Percentiles rank a stretch among this genome's conserved stretches.
Evolutionary conservation across 2,113 vertebrate species (phyloP).

Genomic region (Festucalex cinctus): DNA sequence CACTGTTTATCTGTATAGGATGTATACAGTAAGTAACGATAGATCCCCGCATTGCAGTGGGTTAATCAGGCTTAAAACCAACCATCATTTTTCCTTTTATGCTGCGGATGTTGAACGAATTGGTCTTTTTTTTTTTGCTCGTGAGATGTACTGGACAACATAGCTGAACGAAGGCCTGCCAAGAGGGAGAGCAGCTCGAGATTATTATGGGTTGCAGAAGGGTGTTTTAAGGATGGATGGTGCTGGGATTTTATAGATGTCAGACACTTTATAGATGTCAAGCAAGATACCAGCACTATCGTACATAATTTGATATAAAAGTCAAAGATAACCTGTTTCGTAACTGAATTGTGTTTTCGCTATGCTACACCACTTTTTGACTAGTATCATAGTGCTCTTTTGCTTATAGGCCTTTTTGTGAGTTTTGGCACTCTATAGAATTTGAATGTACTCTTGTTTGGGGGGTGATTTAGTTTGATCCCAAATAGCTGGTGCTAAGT

Average conservation of each 20-base stretch:
- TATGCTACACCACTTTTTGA: background rate
- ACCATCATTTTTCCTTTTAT: constrained; percentile 24
- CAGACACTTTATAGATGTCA: background rate
- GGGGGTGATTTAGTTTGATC: background rate
- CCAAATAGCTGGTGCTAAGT: background rate
- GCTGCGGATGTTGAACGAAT: constrained; percentile 21
- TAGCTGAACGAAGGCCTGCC: constrained; percentile 20
- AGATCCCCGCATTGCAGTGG: constrained; percentile 21
- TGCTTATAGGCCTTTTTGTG: background rate
- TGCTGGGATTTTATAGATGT: background rate
- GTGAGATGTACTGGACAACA: constrained; percentile 13
- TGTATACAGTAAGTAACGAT: constrained; percentile 23
- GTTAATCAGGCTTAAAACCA: constrained; percentile 47
- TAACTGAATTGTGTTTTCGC: background rate
- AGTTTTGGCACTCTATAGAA: background rate
- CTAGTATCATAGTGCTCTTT: background rate
- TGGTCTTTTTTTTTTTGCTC: constrained; percentile 16
- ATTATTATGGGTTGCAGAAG: constrained; percentile 6
- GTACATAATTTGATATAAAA: background rate
- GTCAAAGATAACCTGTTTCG: background rate
- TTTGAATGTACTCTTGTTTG: background rate
- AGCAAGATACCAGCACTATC: background rate
- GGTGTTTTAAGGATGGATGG: constrained; percentile 2
- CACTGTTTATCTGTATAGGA: constrained; percentile 27
- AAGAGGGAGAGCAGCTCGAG: constrained; percentile 4